Percentiles rank a stretch among this genome's conserved stretches.
phyloP scores from a whole-genome alignment of 1,140 invertebrate genomes.

The Papilio machaon region DNA sequence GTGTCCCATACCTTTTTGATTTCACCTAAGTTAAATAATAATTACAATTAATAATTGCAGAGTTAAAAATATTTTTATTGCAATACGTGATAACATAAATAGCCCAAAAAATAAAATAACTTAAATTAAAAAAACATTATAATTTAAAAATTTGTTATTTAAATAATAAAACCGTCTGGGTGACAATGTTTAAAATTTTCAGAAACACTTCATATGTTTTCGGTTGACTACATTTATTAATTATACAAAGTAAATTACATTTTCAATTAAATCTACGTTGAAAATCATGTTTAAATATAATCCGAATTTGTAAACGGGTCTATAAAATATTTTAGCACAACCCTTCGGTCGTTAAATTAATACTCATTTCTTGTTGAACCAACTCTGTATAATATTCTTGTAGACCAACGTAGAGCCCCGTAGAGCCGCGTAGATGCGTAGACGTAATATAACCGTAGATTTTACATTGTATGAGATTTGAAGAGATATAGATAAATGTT shows the following conservation, averaged over 20 bases:
- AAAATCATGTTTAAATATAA: not conserved
- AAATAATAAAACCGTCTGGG: not conserved
- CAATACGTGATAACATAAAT: no score
- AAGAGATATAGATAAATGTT: no score
- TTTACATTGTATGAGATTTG: no score
- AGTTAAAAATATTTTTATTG: not conserved
- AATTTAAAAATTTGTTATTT: not conserved
- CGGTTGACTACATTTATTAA: constrained; percentile 22
- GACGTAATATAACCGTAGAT: no score
- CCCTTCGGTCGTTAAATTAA: not conserved
- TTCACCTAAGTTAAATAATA: no score
- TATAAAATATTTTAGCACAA: not conserved
- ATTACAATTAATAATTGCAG: no score
- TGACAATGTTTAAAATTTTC: not conserved
- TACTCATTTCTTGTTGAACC: not conserved
- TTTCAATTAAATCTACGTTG: not conserved
- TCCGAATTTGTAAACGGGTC: not conserved
- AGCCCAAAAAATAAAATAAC: not conserved
- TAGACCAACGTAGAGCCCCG: not conserved
- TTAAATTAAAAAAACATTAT: not conserved
- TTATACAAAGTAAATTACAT: constrained; percentile 4
- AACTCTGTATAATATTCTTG: not conserved
- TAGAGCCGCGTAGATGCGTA: not conserved
- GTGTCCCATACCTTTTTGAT: no score
- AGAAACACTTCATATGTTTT: not conserved